phyloP scores from a whole-genome alignment of 1,140 invertebrate genomes.

The Drosophila pectinifera region DNA sequence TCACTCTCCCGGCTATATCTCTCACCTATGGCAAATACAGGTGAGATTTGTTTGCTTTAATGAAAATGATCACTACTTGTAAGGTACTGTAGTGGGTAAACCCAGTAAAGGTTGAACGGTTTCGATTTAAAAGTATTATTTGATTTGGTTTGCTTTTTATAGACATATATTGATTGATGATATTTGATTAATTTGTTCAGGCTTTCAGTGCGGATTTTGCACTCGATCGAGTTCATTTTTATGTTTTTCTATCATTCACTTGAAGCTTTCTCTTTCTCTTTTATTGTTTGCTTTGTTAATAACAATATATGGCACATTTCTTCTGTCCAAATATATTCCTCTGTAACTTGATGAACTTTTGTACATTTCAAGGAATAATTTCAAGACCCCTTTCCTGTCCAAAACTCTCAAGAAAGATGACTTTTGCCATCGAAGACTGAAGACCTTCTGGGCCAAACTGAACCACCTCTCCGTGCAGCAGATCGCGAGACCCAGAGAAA shows the following conservation, averaged over 20 bases:
- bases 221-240: no score
- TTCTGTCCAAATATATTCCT: background rate
- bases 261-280: conserved; percentile 1
- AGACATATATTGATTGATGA: background rate
- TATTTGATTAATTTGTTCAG: background rate
- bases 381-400: background rate
- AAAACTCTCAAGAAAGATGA: background rate
- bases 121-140: background rate
- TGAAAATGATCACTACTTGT: conserved; percentile 15
- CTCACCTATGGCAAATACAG: background rate
- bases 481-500: conserved; percentile 25
- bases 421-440: background rate
- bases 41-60: conserved; percentile 2
- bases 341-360: background rate
- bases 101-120: background rate
- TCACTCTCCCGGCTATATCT: conserved; percentile 15
- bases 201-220: background rate
- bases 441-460: conserved; percentile 8
- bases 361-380: background rate
- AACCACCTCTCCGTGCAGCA: conserved; percentile 13
- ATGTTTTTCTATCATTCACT: conserved; percentile 6
- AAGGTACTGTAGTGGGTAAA: background rate
- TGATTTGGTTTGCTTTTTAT: background rate
- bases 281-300: background rate
- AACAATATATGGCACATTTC: background rate